These are phyloP conservation scores for Dolomedes plantarius DNA, from an alignment of 2,888 invertebrate species.

Conservation along the genomic window DNA sequence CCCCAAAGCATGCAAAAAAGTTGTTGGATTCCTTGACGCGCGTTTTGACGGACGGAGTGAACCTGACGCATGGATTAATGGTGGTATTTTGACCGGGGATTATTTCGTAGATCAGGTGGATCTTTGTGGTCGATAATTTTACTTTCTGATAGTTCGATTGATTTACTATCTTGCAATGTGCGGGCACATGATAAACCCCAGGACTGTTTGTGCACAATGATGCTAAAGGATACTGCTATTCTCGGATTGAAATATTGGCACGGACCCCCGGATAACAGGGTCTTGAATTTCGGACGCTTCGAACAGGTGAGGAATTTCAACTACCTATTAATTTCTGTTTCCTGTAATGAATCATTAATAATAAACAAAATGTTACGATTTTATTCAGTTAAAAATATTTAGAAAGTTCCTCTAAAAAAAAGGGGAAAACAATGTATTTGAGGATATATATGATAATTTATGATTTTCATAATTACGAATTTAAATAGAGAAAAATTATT, in stretches of 20 bases:
- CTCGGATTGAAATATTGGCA: slow-evolving; percentile 5
- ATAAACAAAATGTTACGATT: too few relatives aligned
- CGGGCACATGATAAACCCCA: background rate
- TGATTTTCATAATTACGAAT: too few relatives aligned
- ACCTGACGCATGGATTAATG: slow-evolving; percentile 27
- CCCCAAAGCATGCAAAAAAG: background rate
- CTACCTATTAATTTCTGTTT: too few relatives aligned
- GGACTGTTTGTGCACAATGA: background rate
- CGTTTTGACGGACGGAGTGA: background rate
- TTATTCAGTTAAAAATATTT: too few relatives aligned
- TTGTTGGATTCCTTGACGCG: background rate
- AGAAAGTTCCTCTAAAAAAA: too few relatives aligned
- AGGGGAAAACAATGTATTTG: too few relatives aligned
- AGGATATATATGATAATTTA: too few relatives aligned
- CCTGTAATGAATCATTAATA: too few relatives aligned
- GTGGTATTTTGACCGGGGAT: background rate
- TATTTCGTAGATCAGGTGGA: background rate
- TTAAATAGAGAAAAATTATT: too few relatives aligned
- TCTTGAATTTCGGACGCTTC: background rate
- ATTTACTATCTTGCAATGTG: background rate
- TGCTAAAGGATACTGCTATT: background rate
- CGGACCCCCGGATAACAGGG: background rate
- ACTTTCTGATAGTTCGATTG: background rate
- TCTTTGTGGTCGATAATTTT: background rate
- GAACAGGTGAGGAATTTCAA: slow-evolving; percentile 23